phyloP scores from a whole-genome alignment of 2,113 vertebrate species.

The Solea senegalensis region DNA sequence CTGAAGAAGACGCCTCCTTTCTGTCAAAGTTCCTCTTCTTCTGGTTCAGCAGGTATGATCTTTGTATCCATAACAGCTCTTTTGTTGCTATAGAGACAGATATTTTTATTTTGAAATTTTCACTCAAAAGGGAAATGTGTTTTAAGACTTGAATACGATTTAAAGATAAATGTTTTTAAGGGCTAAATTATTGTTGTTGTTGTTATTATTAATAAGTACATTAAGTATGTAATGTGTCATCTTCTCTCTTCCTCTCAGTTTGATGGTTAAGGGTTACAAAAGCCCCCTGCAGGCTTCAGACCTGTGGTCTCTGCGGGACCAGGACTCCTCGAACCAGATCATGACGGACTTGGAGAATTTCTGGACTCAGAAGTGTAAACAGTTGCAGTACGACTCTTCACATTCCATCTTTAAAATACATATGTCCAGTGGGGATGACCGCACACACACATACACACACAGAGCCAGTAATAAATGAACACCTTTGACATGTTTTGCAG shows the following conservation, averaged over 20 bases:
- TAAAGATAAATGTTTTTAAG: too few relatives aligned
- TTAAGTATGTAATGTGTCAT: not conserved
- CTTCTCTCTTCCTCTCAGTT: conserved; percentile 61
- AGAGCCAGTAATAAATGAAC: too few relatives aligned
- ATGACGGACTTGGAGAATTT: conserved; percentile 79
- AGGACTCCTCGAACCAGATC: conserved; percentile 83
- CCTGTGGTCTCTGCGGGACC: conserved; percentile 83
- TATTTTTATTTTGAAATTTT: too few relatives aligned
- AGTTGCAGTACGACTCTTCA: conserved; percentile 51
- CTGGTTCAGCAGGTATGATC: conserved; percentile 88
- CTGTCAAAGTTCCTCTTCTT: conserved; percentile 89
- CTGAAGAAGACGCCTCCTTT: conserved; percentile 86
- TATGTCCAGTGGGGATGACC: too few relatives aligned
- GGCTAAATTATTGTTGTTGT: too few relatives aligned
- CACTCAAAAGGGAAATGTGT: too few relatives aligned
- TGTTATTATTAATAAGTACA: too few relatives aligned
- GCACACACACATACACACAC: too few relatives aligned
- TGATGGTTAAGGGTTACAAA: conserved; percentile 82
- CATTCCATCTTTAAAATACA: not conserved
- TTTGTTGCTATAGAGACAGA: too few relatives aligned
- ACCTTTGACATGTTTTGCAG: conserved; percentile 45
- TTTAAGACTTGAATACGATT: too few relatives aligned
- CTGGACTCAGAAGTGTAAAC: conserved; percentile 71
- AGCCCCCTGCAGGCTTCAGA: conserved; percentile 77
- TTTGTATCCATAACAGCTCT: not conserved